Evolutionary conservation across 2,797 vertebrate species (phyloP).

Genomic region (Ficedula albicollis): DNA sequence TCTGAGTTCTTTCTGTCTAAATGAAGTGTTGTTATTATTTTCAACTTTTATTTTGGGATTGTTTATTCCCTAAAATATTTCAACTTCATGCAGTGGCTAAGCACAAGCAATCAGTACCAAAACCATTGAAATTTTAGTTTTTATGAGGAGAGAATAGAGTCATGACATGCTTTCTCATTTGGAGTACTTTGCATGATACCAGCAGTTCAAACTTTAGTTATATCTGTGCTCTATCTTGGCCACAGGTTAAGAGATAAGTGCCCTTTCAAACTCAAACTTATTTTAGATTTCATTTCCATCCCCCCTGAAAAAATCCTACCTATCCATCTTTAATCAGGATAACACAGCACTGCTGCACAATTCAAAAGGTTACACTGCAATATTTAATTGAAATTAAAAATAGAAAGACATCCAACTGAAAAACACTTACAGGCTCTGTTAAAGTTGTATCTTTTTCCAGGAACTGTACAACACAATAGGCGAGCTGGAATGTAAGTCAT

Average conservation of each 20-base stretch:
- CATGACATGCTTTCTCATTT: background rate
- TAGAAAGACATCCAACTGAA: background rate
- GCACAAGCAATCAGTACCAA: background rate
- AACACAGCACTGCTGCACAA: conserved; percentile 71
- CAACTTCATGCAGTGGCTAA: background rate
- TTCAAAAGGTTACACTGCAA: background rate
- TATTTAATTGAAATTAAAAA: background rate
- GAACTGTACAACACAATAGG: conserved; percentile 98
- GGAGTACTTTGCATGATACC: background rate
- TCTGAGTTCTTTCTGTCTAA: background rate
- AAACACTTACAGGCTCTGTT: conserved; percentile 90
- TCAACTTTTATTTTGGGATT: background rate
- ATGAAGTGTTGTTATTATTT: background rate
- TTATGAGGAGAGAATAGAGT: background rate
- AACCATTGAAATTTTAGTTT: background rate
- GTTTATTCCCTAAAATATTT: background rate
- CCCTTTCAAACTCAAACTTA: background rate
- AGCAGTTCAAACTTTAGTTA: background rate
- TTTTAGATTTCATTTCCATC: background rate
- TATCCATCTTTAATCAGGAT: background rate
- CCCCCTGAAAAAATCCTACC: fast-evolving
- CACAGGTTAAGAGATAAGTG: background rate
- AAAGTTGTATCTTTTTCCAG: conserved; percentile 96
- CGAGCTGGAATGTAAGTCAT: conserved; percentile 83
- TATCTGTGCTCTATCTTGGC: background rate